Conservation (phyloP, 2,797 vertebrate genomes). For the Lithobates pipiens region DNA sequence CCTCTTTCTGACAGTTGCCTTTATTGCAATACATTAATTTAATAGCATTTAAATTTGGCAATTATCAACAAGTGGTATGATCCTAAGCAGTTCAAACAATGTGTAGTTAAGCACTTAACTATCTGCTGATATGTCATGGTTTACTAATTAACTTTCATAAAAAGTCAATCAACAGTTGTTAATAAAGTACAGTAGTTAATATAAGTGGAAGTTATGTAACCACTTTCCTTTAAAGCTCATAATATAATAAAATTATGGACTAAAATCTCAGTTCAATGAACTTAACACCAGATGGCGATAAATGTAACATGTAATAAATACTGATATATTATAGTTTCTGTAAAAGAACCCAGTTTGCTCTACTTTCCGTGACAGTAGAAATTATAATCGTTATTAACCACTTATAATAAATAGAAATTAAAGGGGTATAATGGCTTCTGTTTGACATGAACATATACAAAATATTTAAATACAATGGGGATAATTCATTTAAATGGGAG, state of each 20-base stretch:
- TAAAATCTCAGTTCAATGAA: background rate
- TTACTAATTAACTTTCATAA: background rate
- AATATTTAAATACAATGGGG: too few species aligned
- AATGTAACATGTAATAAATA: background rate
- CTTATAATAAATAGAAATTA: background rate
- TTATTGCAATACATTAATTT: too few species aligned
- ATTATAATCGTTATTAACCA: background rate
- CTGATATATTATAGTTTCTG: background rate
- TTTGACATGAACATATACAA: background rate
- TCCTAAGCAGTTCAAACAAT: too few species aligned
- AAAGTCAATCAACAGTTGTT: background rate
- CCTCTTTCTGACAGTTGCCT: too few species aligned
- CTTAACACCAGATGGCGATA: constrained; percentile 29
- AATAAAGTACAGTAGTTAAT: too few species aligned
- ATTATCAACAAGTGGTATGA: too few species aligned
- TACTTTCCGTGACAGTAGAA: background rate
- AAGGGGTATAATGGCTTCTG: background rate
- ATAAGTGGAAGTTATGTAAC: too few species aligned
- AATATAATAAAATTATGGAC: background rate
- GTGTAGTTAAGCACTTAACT: too few species aligned
- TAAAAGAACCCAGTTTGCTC: background rate
- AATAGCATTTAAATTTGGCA: too few species aligned
- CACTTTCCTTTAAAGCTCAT: background rate
- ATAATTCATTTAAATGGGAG: background rate
- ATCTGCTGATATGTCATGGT: background rate